Evolutionary conservation across 2,113 vertebrate species (phyloP).

Genomic region (Litocranius walleri): DNA sequence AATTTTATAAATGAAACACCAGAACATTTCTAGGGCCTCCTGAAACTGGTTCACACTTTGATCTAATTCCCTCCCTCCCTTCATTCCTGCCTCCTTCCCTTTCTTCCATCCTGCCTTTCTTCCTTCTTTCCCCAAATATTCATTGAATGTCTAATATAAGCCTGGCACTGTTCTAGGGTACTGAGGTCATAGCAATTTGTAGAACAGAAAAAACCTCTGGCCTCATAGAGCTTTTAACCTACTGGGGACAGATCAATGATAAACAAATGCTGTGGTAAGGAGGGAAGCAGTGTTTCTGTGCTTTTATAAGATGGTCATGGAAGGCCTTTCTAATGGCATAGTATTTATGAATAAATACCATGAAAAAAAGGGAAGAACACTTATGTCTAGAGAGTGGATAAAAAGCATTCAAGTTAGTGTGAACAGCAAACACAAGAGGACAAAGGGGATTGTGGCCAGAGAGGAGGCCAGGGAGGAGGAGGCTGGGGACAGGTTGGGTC

Average conservation of each 20-base stretch:
- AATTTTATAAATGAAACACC: background rate
- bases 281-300: background rate
- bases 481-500: accelerated
- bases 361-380: background rate
- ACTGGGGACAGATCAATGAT: background rate
- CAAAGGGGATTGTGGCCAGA: background rate
- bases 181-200: background rate
- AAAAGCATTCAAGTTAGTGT: background rate
- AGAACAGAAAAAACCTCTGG: background rate
- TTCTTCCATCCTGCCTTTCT: background rate
- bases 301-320: background rate
- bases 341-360: background rate
- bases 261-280: background rate
- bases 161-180: background rate
- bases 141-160: background rate
- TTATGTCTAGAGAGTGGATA: background rate
- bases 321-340: background rate
- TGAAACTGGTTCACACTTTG: background rate
- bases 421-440: background rate
- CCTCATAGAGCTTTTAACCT: background rate
- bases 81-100: background rate
- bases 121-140: background rate
- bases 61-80: background rate
- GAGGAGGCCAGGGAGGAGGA: background rate
- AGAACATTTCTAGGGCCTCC: background rate